Percentiles rank a stretch among this genome's conserved stretches.
These are phyloP conservation scores for Scortum barcoo DNA, from an alignment of 2,113 vertebrate genomes.

Conservation along the genomic window DNA sequence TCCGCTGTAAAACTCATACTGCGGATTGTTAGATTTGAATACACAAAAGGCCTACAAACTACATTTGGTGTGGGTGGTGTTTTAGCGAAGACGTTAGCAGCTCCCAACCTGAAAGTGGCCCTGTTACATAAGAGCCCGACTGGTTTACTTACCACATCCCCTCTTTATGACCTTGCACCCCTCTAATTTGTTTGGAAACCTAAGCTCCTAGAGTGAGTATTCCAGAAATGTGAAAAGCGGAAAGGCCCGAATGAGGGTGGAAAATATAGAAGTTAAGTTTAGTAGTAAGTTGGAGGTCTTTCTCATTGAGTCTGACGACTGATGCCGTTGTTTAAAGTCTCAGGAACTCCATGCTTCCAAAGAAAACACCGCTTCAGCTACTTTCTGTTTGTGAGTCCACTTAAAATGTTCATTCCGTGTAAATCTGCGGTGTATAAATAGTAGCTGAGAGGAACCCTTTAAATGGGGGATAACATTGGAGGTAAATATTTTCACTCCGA, in stretches of 20 bases:
- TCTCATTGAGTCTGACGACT: slow-evolving; percentile 27
- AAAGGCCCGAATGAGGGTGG: slow-evolving; percentile 30
- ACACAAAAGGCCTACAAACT: slow-evolving; percentile 39
- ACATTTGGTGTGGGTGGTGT: slow-evolving; percentile 40
- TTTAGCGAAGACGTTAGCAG: slow-evolving; percentile 34
- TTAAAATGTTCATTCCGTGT: slow-evolving; percentile 39
- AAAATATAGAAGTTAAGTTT: slow-evolving; percentile 50
- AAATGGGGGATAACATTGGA: slow-evolving; percentile 52
- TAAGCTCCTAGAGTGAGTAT: slow-evolving; percentile 42
- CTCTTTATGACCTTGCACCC: slow-evolving; percentile 64
- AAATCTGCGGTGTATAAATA: slow-evolving; percentile 55
- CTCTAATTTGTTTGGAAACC: slow-evolving; percentile 75
- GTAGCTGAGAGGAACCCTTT: slow-evolving; percentile 46
- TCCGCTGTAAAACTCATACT: slow-evolving; percentile 29
- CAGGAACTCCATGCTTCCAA: slow-evolving; percentile 14
- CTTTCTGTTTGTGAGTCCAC: slow-evolving; percentile 35
- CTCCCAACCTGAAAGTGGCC: slow-evolving; percentile 44
- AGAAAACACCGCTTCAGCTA: slow-evolving; percentile 29
- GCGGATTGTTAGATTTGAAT: slow-evolving; percentile 39
- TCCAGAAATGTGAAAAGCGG: slow-evolving; percentile 63
- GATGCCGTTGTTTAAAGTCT: slow-evolving; percentile 32
- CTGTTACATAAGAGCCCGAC: slow-evolving; percentile 70
- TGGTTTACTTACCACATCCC: slow-evolving; percentile 73
- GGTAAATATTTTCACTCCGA: slow-evolving; percentile 60
- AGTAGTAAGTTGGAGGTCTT: slow-evolving; percentile 27